A percentile compares a stretch with the other conserved stretches of the same genome.
These are phyloP conservation scores for Balaeniceps rex DNA, from an alignment of 2,113 vertebrate species.

Conservation along the genomic window DNA sequence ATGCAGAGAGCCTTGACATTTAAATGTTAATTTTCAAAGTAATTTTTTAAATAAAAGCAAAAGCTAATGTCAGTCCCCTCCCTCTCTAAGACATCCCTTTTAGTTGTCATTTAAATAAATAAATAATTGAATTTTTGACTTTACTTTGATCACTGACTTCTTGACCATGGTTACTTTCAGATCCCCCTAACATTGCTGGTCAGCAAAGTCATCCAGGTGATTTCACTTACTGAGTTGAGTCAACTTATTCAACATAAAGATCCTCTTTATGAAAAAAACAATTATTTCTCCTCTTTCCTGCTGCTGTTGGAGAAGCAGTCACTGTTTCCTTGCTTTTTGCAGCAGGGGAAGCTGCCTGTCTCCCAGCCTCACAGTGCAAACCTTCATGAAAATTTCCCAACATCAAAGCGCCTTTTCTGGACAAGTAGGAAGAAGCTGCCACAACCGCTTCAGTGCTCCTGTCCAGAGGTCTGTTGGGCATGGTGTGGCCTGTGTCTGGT, in stretches of 20 bases:
- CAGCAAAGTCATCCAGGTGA: neutral
- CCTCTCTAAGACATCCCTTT: neutral
- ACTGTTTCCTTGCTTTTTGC: neutral
- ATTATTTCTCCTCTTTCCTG: neutral
- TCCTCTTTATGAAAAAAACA: neutral
- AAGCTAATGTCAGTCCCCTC: neutral
- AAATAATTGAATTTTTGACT: neutral
- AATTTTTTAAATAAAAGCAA: neutral
- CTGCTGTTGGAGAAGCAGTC: neutral
- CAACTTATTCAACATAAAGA: neutral
- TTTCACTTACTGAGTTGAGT: neutral
- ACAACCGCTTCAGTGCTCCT: neutral
- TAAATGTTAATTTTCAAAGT: neutral
- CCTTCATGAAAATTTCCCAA: neutral
- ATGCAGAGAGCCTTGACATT: neutral
- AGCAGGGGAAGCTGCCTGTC: neutral
- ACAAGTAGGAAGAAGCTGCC: neutral
- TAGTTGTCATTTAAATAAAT: neutral
- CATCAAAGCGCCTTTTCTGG: neutral
- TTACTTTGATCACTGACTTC: neutral
- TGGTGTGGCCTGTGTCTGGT: neutral
- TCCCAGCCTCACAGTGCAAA: fast-evolving
- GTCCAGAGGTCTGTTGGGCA: neutral
- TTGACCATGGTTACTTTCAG: neutral
- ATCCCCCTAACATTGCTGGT: neutral